Conservation (phyloP, 1,140 invertebrate species). For the Bicyclus anynana region DNA sequence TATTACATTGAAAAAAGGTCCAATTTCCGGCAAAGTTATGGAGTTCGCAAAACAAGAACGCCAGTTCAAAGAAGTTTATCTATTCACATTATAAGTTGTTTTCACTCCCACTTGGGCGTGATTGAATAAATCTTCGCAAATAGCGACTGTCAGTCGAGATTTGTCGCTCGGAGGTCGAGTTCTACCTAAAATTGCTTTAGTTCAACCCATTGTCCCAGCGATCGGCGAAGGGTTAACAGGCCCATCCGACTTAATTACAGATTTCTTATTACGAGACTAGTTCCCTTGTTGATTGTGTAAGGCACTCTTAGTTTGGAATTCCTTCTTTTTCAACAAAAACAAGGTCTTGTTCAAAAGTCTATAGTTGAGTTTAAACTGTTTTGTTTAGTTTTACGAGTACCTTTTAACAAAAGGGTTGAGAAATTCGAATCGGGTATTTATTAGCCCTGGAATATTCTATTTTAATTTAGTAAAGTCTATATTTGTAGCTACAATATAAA, state of each 20-base stretch:
- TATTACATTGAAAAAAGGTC: too few species aligned
- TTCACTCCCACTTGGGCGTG: not conserved
- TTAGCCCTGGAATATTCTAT: too few species aligned
- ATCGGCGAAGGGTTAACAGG: conserved; percentile 21
- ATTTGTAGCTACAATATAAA: too few species aligned
- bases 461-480: too few species aligned
- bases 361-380: not conserved
- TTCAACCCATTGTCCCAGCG: conserved; percentile 12
- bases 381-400: not conserved
- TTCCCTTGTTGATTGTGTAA: not conserved
- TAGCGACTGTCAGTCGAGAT: conserved; percentile 18
- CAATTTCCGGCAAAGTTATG: too few species aligned
- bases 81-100: not conserved
- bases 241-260: conserved; percentile 18
- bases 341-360: not conserved
- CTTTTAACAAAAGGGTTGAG: not conserved
- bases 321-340: not conserved
- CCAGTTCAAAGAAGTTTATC: not conserved
- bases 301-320: not conserved
- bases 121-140: conserved; percentile 16
- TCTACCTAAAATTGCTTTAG: conserved; percentile 13
- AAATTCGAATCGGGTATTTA: too few species aligned
- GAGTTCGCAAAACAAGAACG: too few species aligned
- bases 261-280: conserved; percentile 4
- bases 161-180: conserved; percentile 15